phyloP scores from a whole-genome alignment of 2,888 invertebrate genomes.

The Hirtodrosophila alboralis region DNA sequence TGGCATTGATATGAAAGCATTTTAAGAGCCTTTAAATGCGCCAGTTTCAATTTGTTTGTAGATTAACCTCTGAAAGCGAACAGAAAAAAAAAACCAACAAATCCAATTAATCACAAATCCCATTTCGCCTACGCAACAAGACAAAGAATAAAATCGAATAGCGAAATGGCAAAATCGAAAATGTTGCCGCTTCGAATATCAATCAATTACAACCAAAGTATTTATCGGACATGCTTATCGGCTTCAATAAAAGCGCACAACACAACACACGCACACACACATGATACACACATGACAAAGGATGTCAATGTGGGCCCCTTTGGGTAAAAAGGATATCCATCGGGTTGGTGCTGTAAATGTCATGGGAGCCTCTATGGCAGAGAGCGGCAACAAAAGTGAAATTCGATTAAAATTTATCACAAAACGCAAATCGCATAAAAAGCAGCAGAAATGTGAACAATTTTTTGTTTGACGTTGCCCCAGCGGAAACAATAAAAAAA shows the following conservation, averaged over 20 bases:
- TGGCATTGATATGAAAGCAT: slow-evolving; percentile 29
- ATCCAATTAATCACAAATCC: slow-evolving; percentile 75
- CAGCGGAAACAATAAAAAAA: slow-evolving; percentile 54
- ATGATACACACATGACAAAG: slow-evolving; percentile 43
- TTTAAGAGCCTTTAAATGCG: slow-evolving; percentile 41
- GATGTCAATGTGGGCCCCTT: slow-evolving; percentile 5
- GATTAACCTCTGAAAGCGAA: slow-evolving; percentile 26
- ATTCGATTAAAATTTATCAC: slow-evolving; percentile 74
- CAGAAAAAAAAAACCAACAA: slow-evolving; percentile 18
- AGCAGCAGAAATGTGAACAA: slow-evolving; percentile 30
- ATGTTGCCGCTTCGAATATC: slow-evolving; percentile 58
- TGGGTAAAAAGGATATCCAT: slow-evolving; percentile 2
- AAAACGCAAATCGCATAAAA: slow-evolving; percentile 61
- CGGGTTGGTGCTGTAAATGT: slow-evolving; percentile 32
- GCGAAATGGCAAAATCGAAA: slow-evolving; percentile 40
- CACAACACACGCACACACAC: too few relatives aligned
- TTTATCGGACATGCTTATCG: slow-evolving; percentile 72
- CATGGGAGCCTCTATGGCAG: slow-evolving; percentile 28
- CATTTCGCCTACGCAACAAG: slow-evolving; percentile 26
- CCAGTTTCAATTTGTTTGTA: slow-evolving; percentile 39
- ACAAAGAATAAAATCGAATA: slow-evolving; percentile 12
- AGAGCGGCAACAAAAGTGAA: slow-evolving; percentile 50
- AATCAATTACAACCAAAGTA: slow-evolving; percentile 63
- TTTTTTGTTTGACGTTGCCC: slow-evolving; percentile 18
- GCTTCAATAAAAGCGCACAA: slow-evolving; percentile 49